Evolutionary conservation across 2,113 vertebrate genomes (phyloP), one percentile per base, ranked within the genome.

Genomic region (Blennius ocellaris): DNA sequence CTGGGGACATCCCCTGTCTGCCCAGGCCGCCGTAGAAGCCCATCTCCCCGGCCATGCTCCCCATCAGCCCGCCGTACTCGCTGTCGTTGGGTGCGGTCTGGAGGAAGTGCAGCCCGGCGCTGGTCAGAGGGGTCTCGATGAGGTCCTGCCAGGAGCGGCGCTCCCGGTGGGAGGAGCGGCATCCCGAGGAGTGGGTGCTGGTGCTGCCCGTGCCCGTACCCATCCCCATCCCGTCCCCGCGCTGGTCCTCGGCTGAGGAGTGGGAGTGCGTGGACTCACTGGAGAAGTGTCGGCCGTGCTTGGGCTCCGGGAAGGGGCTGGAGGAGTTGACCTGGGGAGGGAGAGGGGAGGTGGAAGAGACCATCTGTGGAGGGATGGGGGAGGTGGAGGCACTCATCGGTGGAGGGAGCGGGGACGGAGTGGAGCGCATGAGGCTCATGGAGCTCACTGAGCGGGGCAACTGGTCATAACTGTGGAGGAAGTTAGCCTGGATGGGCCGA

Each of bases 21-120:
- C 78, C 90, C 5, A 90, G 74, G 3, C 78, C 80, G 60, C 90
- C 82, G 76, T 74, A 87, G 12, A 88, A 76, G 38, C 88, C 89
- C 86, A 90, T 90, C 12, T 92, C 89, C 49, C 86, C 89, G 0
- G 83, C 90, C 90, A 96, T 75, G 16, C 94, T 72, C 40, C 90
- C 81, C 89, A 73, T 83, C 0, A 87, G 59, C 52, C 87, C 73
- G 11, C 79, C 84, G 11, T 93, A 93, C 7, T 92, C 94, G 7
- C 92, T 92, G 0, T 96, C 95, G 0, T 81, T 92, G 3, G 94
- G 94, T 2, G 92, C 91, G 1, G 96, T 96, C 90, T 97, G 96
- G 11, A 97, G 94, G 84, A 97, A 95, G 80, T 97, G 96, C 55
- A 97, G 94, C 48, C 96, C 95, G 0, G 96, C 94, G 56, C 95